Percentiles rank a stretch among this genome's conserved stretches.
phyloP scores from a whole-genome alignment of 1,140 invertebrate genomes.

The Drosophila athabasca region DNA sequence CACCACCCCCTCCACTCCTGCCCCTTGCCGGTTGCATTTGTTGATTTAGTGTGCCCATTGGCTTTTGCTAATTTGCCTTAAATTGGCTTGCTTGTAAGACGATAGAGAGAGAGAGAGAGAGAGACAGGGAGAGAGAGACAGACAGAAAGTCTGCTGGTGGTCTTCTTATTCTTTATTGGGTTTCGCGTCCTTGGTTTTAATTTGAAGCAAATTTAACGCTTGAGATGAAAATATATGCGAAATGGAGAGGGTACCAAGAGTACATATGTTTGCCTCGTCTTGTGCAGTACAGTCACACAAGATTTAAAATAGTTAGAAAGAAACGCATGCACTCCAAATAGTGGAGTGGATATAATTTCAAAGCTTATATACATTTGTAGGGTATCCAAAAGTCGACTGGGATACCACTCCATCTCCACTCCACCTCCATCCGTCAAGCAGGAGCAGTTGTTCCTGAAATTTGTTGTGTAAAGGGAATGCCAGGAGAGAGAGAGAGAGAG shows the following conservation, averaged over 20 bases:
- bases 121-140: slow-evolving; percentile 19
- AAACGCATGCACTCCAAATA: too few relatives aligned
- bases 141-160: slow-evolving; percentile 68
- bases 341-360: too few relatives aligned
- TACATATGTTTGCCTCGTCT: neutral
- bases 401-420: neutral
- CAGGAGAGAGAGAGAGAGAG: neutral
- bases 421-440: slow-evolving; percentile 15
- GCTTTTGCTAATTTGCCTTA: slow-evolving; percentile 71
- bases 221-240: neutral
- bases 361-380: too few relatives aligned
- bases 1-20: too few relatives aligned
- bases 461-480: neutral
- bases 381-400: too few relatives aligned
- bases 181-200: slow-evolving; percentile 77
- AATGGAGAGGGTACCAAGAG: neutral
- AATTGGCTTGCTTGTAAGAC: slow-evolving; percentile 71
- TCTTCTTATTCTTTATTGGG: slow-evolving; percentile 59
- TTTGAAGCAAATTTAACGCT: slow-evolving; percentile 56
- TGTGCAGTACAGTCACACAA: too few relatives aligned
- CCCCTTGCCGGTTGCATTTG: slow-evolving; percentile 6
- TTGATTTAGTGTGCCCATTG: slow-evolving; percentile 73
- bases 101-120: neutral
- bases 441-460: slow-evolving; percentile 11
- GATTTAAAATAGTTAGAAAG: too few relatives aligned